Percentiles rank a stretch among this genome's conserved stretches.
phyloP scores from a whole-genome alignment of 2,888 invertebrate genomes.

The Eupithecia vulgata region DNA sequence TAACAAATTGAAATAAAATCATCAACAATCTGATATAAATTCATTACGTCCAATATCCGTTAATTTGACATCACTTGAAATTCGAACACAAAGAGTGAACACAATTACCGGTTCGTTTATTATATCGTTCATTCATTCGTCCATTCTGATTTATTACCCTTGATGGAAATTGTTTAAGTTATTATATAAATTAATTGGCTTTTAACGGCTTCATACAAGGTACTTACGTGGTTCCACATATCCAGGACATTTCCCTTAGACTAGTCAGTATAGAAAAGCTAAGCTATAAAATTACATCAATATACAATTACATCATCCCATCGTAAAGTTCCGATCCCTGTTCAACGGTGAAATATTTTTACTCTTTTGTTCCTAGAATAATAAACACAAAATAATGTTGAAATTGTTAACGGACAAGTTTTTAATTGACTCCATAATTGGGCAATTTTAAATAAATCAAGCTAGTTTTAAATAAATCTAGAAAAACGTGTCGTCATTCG shows the following conservation, averaged over 20 bases:
- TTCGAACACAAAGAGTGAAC: slow-evolving; percentile 12
- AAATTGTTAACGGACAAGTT: neutral
- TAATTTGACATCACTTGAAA: slow-evolving; percentile 17
- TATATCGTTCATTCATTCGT: slow-evolving; percentile 17
- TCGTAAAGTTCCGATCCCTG: too few relatives aligned
- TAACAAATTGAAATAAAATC: slow-evolving; percentile 10
- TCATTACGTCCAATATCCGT: slow-evolving; percentile 17
- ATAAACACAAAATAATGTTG: too few relatives aligned
- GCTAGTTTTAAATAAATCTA: neutral
- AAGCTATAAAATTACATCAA: too few relatives aligned
- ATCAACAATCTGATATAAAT: slow-evolving; percentile 14
- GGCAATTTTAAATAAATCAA: too few relatives aligned
- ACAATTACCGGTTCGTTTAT: slow-evolving; percentile 21
- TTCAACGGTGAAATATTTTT: too few relatives aligned
- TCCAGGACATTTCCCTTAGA: neutral
- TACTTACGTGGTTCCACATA: neutral
- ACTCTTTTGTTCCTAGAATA: too few relatives aligned
- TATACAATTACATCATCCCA: too few relatives aligned
- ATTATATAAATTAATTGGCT: neutral
- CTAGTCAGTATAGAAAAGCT: too few relatives aligned
- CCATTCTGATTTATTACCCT: slow-evolving; percentile 11
- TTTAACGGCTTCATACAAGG: neutral
- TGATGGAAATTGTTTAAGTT: neutral
- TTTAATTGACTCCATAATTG: neutral
- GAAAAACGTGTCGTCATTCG: neutral